Evolutionary conservation across 2,888 invertebrate species (phyloP), one percentile per base, ranked within the genome.

Genomic region (Chirona hameri): DNA sequence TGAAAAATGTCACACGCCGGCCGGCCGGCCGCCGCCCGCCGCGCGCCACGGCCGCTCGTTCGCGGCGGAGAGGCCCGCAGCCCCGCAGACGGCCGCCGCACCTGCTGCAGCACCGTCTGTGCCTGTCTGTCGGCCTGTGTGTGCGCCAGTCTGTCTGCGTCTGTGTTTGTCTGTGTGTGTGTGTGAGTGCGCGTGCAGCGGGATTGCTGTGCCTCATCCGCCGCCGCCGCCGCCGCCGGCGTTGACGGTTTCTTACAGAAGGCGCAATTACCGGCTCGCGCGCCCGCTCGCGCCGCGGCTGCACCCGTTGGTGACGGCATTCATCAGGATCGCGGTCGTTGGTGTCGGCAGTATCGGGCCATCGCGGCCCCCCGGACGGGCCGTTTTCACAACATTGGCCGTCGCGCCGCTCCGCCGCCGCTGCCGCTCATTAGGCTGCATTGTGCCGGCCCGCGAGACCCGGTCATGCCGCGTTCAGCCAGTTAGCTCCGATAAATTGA

Each of bases 1-100:
- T 46, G 76, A 76, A 72, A 72, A 72, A 72, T 72, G 72, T 29
- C 72, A 72, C 72, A 72, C 72, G 72, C 29, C 72, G 29, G 14
- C 60, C 60, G n/a, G 18, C 31, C 15, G 31, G 72, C 31, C 31
- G 72, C 31, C 31, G 29, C 72, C 72, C 72, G 31, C 7, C 31
- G 72, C n/a, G 60, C 24, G n/a, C 60, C 39, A 39, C 29, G 31
- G 72, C 31, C 31, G 29, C 72, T 31, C 31, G 31, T 18, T 15
- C 60, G 60, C 24, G 7, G 21, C 24, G n/a, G 24, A n/a, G 9
- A n/a, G 21, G 1, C 29, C 18, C 15, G 18, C 52, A 15, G 52
- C 2, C 39, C 39, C 52, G 52, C 52, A 1, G 52, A 52, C 52
- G 52, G 52, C 52, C 52, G 12, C 52, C 52, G 52, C 52, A 52